These are phyloP conservation scores for Chrysogorgia sp. DNA, from an alignment of 92 coral and sea anemone species.

Conservation along the genomic window DNA sequence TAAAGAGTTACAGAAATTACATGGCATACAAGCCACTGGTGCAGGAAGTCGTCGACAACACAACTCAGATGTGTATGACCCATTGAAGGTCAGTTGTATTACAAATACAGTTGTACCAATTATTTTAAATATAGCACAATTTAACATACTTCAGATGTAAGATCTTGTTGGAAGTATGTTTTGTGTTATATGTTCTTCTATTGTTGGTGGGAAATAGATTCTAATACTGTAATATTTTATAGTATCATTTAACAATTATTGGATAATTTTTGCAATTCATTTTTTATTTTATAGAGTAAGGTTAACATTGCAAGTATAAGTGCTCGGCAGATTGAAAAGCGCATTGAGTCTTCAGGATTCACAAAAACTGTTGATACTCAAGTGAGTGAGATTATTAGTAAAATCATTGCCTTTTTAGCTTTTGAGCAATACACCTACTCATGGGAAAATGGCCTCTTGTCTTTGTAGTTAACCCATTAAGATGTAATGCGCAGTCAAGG, in stretches of 20 bases:
- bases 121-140: background rate
- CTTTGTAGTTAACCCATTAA: too few relatives aligned
- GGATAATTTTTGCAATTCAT: too few relatives aligned
- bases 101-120: too few relatives aligned
- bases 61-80: conserved; percentile 17
- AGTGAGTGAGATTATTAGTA: conserved; percentile 3
- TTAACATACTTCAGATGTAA: background rate
- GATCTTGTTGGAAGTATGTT: too few relatives aligned
- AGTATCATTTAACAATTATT: background rate
- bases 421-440: background rate
- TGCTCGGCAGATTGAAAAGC: conserved; percentile 52
- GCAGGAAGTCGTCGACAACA: background rate
- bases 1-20: conserved; percentile 3
- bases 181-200: too few relatives aligned
- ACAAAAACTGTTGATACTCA: conserved; percentile 57
- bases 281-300: conserved; percentile 44
- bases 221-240: background rate
- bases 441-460: too few relatives aligned
- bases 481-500: too few relatives aligned
- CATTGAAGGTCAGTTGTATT: conserved; percentile 25
- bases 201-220: background rate
- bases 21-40: conserved; percentile 1
- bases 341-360: conserved; percentile 50
- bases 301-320: conserved; percentile 65
- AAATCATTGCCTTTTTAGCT: background rate